Evolutionary conservation across 53 echinoderm and acorn worm genomes (phyloP).

Genomic region (Hippasteria phrygiana): DNA sequence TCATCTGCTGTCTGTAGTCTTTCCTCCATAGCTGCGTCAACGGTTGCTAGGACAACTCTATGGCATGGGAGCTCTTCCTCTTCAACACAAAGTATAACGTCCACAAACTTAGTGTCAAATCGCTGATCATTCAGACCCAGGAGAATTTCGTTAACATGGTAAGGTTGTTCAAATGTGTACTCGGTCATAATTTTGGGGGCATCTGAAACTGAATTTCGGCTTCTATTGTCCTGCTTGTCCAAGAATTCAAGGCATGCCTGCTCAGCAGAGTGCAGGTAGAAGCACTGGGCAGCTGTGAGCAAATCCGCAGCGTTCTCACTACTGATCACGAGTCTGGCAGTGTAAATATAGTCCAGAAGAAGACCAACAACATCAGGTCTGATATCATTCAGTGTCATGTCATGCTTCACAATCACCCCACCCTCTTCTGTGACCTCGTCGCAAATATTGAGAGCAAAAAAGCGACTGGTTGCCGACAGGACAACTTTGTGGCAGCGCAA

Average conservation of each 20-base stretch:
- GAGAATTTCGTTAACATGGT: constrained; percentile 95
- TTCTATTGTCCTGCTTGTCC: constrained; percentile 83
- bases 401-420: constrained; percentile 76
- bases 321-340: constrained; percentile 89
- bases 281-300: constrained; percentile 82
- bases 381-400: constrained; percentile 82
- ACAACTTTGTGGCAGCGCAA: constrained; percentile 95
- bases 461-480: constrained; percentile 92
- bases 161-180: constrained; percentile 97
- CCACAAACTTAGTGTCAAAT: constrained; percentile 89
- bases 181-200: constrained; percentile 78
- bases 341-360: constrained; percentile 93
- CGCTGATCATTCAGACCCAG: constrained; percentile 95
- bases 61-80: constrained; percentile 85
- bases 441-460: constrained; percentile 85
- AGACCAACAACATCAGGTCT: constrained; percentile 88
- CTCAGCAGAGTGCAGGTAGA: constrained; percentile 94
- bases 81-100: constrained; percentile 75
- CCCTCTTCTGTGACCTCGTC: constrained; percentile 88
- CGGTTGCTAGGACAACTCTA: constrained; percentile 93
- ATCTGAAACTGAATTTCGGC: constrained; percentile 72
- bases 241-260: constrained; percentile 95
- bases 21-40: constrained; percentile 87
- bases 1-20: constrained; percentile 71
- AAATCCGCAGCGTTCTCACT: constrained; percentile 85